Evolutionary conservation across 2,797 vertebrate genomes (phyloP), one percentile per base, ranked within the genome.

Genomic region (Cynodonichthys magdalenae): DNA sequence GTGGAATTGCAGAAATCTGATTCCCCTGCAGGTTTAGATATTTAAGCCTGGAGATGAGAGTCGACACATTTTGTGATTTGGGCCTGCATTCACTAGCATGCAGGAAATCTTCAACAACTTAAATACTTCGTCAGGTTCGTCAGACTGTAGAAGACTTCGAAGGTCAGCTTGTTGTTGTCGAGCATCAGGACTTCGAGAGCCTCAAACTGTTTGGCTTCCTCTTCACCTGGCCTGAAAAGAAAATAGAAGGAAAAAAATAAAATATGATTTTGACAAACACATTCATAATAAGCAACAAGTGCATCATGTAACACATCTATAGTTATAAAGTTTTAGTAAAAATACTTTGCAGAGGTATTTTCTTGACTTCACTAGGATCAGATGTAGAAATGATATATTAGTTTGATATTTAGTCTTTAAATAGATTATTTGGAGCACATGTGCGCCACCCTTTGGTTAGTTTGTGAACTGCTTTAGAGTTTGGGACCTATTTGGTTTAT

Each of bases 1-100:
- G 93, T 0, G 96, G 95, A 11, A 96, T 89, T 70, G 92, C 89
- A 50, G 83, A 90, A 74, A 97, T 94, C 63, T 27, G 44, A 67
- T 97, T 97, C 65, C 88, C 81, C 74, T 95, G 91, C 57, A 97
- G 88, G 80, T 95, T 96, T 84, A 96, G 89, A 81, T 92, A 77
- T 75, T 83, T 94, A 49, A 97, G 81, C 71, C 96, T 97, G 76
- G 59, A 79, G 83, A 20, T 17, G 42, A 60, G 11, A 74, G 45
- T 41, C 2, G 39, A 3, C 47, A 63, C 31, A 28, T 4, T 28
- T 1, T 59, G 36, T 18, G 11, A 46, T n/a, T 47, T 2, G 18
- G 56, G 29, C 41, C 12, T 34, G 15, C 3, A 15, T 68, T 20
- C 17, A 7, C 0, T 17, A 11, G 47, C 10, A 14, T 9, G 47